A percentile compares a stretch with the other conserved stretches of the same genome.
These are phyloP conservation scores for Noctuana brunneofusca DNA, from an alignment of 2,888 invertebrate genomes.

Conservation along the genomic window DNA sequence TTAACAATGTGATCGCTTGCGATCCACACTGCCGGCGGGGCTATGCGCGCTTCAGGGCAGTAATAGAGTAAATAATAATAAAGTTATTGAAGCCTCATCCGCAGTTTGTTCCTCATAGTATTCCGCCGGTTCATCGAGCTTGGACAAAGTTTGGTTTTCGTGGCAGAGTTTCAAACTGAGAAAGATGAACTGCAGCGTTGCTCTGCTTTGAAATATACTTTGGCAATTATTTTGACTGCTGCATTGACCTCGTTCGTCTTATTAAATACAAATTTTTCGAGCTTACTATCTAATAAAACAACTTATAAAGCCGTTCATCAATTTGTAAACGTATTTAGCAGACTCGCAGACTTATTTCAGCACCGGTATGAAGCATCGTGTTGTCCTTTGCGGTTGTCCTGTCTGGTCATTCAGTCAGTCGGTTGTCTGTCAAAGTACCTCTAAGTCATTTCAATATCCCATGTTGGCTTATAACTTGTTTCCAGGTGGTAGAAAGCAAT, in stretches of 20 bases:
- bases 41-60: neutral
- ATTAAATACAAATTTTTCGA: neutral
- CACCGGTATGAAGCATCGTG: too few relatives aligned
- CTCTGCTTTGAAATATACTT: neutral
- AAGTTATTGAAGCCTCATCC: neutral
- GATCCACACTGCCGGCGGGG: too few relatives aligned
- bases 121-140: neutral
- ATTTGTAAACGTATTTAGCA: too few relatives aligned
- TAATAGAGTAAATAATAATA: neutral
- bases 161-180: constrained; percentile 17
- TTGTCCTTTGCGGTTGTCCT: too few relatives aligned
- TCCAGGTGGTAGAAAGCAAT: too few relatives aligned
- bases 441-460: too few relatives aligned
- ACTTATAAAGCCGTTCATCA: too few relatives aligned
- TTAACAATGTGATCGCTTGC: too few relatives aligned
- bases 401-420: too few relatives aligned
- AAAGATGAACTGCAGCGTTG: constrained; percentile 16
- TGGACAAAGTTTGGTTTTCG: constrained; percentile 14
- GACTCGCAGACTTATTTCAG: too few relatives aligned
- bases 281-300: neutral
- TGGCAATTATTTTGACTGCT: neutral
- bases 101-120: neutral
- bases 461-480: too few relatives aligned
- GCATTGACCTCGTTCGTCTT: neutral
- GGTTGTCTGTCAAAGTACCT: too few relatives aligned